Base-by-base conservation (phyloP, 2,797 vertebrate species). In the Girardinus metallicus region DNA sequence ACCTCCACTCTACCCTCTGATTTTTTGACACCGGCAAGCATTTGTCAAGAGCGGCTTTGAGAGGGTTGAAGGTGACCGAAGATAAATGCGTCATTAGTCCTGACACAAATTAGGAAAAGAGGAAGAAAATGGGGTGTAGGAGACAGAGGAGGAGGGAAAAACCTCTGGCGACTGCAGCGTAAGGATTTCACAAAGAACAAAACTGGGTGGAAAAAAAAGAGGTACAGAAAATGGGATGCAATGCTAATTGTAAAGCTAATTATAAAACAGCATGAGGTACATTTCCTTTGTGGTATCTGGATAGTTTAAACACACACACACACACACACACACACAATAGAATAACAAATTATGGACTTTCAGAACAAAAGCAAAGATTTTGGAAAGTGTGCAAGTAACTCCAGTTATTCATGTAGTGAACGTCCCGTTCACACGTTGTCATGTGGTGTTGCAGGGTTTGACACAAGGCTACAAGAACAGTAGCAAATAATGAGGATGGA, bases 1-100 rank as follows among this genome's bases (percentile, higher is more conserved):
- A 94, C 87, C 88, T 91, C 91, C 92, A 94, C 89, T 92, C 92
- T 78, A 60, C 74, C 87, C 79, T 86, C 82, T 82, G 84, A 84
- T 91, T 90, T 85, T 60, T 87, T 92, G 80, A 31, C 13, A 78
- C 88, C 84, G 80, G 76, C 71, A 39, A 88, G 80, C 82, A 87
- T 93, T 90, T 91, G 86, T 92, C 90, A 89, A 85, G 74, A 87
- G 78, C 49, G 47, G 86, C 80, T 85, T 77, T 75, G 83, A 87
- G 82, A 86, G 84, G 76, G 75, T 80, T 91, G 90, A 93, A 95
- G 93, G 94, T 95, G 94, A 96, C 94, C 78, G 83, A 88, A 86
- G 88, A 93, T 78, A 79, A 94, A 90, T 89, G 86, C 86, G 87
- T 91, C 91, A 92, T 94, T 94, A 92, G 83, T 68, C 23, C 10